These are phyloP conservation scores for Polylopha cassiicola DNA, from an alignment of 2,888 invertebrate genomes.

Conservation along the genomic window DNA sequence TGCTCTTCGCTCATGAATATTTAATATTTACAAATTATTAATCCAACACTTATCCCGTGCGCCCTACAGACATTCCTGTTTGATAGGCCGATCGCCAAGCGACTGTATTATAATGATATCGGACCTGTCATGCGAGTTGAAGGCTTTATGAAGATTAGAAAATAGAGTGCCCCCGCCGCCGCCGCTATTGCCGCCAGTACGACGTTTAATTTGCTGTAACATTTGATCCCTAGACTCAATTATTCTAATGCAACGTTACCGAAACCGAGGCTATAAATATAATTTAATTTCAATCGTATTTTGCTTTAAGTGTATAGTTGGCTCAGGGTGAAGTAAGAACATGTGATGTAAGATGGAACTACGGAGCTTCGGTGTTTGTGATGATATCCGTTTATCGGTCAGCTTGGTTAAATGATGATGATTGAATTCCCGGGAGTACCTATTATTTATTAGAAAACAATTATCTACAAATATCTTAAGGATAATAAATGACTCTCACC, in stretches of 20 bases:
- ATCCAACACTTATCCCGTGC: conserved; percentile 66
- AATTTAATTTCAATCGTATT: too few species aligned
- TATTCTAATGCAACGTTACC: conserved; percentile 7
- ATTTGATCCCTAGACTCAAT: conserved; percentile 17
- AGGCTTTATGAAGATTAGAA: conserved; percentile 67
- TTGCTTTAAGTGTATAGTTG: too few species aligned
- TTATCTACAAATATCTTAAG: too few species aligned
- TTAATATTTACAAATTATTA: conserved; percentile 76
- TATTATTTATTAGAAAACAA: too few species aligned
- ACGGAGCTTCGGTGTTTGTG: too few species aligned
- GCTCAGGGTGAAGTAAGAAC: too few species aligned
- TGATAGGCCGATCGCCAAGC: conserved; percentile 41
- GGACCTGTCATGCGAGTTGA: conserved; percentile 52
- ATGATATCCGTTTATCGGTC: too few species aligned
- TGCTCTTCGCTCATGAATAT: conserved; percentile 71
- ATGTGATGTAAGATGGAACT: too few species aligned
- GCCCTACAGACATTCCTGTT: conserved; percentile 46
- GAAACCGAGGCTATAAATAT: too few species aligned
- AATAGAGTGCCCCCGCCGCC: conserved; percentile 49
- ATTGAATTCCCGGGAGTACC: too few species aligned
- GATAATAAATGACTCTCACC: too few species aligned
- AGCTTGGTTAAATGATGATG: too few species aligned
- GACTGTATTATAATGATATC: conserved; percentile 50
- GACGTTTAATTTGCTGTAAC: conserved; percentile 30
- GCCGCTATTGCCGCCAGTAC: conserved; percentile 2